phyloP scores from a whole-genome alignment of 2,797 vertebrate genomes.

The Meriones psammophilus region DNA sequence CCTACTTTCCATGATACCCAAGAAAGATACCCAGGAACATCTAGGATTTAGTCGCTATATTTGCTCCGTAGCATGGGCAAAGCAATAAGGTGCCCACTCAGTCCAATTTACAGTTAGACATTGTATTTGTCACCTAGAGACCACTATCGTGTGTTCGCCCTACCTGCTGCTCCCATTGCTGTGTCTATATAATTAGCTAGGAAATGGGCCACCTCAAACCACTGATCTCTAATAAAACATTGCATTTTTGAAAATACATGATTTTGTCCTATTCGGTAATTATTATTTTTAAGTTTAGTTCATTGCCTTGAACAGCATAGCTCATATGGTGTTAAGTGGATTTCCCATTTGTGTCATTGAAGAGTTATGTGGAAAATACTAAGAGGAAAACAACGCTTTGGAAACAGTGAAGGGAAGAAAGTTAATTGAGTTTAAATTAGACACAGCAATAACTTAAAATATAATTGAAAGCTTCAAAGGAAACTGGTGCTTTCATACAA shows the following conservation, averaged over 20 bases:
- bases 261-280: neutral
- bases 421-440: conserved; percentile 78
- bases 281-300: neutral
- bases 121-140: neutral
- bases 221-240: neutral
- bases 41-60: fast-evolving
- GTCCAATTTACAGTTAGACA: neutral
- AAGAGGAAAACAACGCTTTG: conserved; percentile 41
- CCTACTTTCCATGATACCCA: neutral
- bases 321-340: conserved; percentile 24
- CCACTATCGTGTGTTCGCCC: neutral
- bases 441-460: conserved; percentile 68
- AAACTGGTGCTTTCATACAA: neutral
- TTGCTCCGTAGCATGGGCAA: neutral
- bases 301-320: conserved; percentile 16
- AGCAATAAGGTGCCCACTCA: neutral
- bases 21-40: neutral
- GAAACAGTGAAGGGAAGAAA: conserved; percentile 62
- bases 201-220: neutral
- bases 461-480: conserved; percentile 71
- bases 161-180: neutral
- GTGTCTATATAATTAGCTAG: neutral
- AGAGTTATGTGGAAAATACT: conserved; percentile 50
- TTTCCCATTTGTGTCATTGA: conserved; percentile 73
- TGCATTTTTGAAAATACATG: conserved; percentile 15